Base-by-base conservation (phyloP, 2,113 vertebrate species). In the Steatornis caripensis region DNA sequence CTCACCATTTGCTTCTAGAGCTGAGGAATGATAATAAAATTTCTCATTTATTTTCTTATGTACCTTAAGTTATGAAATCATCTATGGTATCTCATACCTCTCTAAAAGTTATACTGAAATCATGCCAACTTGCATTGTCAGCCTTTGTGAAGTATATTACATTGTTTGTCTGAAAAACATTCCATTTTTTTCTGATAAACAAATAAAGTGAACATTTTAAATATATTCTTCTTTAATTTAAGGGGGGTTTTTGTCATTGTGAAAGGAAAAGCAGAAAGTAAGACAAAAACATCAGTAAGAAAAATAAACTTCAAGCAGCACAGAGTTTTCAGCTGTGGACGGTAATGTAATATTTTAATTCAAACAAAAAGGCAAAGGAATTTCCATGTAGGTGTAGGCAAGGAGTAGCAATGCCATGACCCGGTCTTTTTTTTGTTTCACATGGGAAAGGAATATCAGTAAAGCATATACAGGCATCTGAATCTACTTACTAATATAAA, bases 401-500 rank as follows among this genome's bases (percentile, higher is more conserved):
- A 96, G 89, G 48, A 90, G 83, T 89, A 93, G 76, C 55, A 71
- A 68, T 84, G 57, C 5, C 1, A 0, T 84, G 79, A 89, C 43
- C 51, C 55, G 15, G 5, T 68, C 64, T 75, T 90, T 96, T 96
- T 43, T 83, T 75, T 70, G 34, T 93, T 95, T 97, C 60, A 61
- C 55, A 1, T 75, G 72, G 91, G 81, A 95, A 93, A 92, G 23
- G 23, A 85, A 37, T 91, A 80, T 22, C 71, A 83, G 15, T 45
- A 66, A 37, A 77, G 12, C 34, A 29, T 76, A 66, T 36, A 64
- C 5, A 72, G 45, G 32, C 91, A 94, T 95, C 61, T 96, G 94
- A 87, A 64, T 79, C 80, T 76, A 87, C 80, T 91, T 95, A 93
- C 29, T 87, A 84, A 79, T 9, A 48, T 69, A 93, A 96, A 93